Evolutionary conservation across 2,888 invertebrate species (phyloP).

Genomic region (Anorthoa munda): DNA sequence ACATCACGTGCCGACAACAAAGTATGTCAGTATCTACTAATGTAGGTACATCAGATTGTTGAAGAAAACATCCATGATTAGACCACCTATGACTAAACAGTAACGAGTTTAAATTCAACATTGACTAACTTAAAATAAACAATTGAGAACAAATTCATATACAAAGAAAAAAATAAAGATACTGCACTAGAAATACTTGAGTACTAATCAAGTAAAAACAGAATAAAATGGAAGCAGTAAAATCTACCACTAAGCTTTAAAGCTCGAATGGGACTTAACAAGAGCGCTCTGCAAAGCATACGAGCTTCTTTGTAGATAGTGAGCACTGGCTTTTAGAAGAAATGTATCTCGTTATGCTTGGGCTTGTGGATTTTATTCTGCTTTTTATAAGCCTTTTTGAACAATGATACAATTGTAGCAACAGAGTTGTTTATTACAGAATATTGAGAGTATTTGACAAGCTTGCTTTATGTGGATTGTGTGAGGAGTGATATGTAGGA

Average conservation of each 20-base stretch:
- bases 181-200: slow-evolving; percentile 29
- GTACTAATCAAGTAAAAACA: slow-evolving; percentile 51
- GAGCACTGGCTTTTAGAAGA: slow-evolving; percentile 49
- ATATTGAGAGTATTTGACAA: background rate
- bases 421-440: background rate
- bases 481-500: too few relatives aligned
- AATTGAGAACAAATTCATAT: background rate
- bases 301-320: slow-evolving; percentile 58
- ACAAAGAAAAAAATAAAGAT: slow-evolving; percentile 7
- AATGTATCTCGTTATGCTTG: slow-evolving; percentile 57
- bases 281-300: slow-evolving; percentile 57
- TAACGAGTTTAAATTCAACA: too few relatives aligned
- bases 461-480: too few relatives aligned
- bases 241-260: slow-evolving; percentile 49
- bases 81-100: too few relatives aligned
- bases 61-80: too few relatives aligned
- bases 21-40: too few relatives aligned
- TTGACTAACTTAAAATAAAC: background rate
- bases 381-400: slow-evolving; percentile 1
- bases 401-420: background rate
- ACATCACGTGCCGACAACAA: background rate
- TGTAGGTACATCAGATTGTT: too few relatives aligned
- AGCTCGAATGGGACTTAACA: slow-evolving; percentile 48
- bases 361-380: slow-evolving; percentile 14
- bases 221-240: slow-evolving; percentile 36